A percentile compares a stretch with the other conserved stretches of the same genome.
Conservation (phyloP, 2,113 vertebrate species). For the Harpagus bidentatus region DNA sequence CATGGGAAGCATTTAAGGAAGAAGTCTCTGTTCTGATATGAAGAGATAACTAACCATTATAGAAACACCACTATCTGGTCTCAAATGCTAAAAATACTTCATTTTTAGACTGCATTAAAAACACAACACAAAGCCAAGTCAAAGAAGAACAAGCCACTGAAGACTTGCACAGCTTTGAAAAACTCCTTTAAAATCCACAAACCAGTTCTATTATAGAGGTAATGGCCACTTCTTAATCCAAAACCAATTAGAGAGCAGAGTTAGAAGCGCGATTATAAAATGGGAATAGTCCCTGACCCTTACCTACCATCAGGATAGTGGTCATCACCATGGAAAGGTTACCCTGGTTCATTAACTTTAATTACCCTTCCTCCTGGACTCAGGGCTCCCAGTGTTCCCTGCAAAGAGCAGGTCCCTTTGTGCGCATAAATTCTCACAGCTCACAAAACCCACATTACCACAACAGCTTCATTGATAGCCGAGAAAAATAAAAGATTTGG, state of each 20-base stretch:
- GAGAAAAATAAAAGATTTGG: constrained; percentile 78
- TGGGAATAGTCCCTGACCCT: constrained; percentile 64
- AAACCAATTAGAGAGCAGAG: constrained; percentile 2
- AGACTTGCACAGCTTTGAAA: background rate
- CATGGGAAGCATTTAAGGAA: background rate
- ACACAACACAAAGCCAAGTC: background rate
- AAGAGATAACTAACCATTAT: background rate
- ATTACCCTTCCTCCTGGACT: constrained; percentile 78
- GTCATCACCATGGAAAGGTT: constrained; percentile 75
- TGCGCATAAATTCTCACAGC: constrained; percentile 81
- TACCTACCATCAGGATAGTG: constrained; percentile 69
- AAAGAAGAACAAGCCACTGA: constrained; percentile 10
- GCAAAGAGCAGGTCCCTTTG: constrained; percentile 80
- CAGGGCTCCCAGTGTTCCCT: constrained; percentile 78
- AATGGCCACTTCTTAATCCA: constrained; percentile 11
- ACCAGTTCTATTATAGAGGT: background rate
- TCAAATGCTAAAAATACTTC: background rate
- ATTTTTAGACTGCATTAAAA: background rate
- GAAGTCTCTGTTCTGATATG: background rate
- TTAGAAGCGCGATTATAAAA: background rate
- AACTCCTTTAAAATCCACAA: background rate
- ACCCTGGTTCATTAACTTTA: constrained; percentile 81
- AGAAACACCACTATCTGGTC: constrained; percentile 1
- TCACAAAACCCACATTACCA: constrained; percentile 79
- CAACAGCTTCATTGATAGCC: constrained; percentile 82